Base-by-base conservation (phyloP, 2,113 vertebrate genomes). In the Trinectes maculatus region DNA sequence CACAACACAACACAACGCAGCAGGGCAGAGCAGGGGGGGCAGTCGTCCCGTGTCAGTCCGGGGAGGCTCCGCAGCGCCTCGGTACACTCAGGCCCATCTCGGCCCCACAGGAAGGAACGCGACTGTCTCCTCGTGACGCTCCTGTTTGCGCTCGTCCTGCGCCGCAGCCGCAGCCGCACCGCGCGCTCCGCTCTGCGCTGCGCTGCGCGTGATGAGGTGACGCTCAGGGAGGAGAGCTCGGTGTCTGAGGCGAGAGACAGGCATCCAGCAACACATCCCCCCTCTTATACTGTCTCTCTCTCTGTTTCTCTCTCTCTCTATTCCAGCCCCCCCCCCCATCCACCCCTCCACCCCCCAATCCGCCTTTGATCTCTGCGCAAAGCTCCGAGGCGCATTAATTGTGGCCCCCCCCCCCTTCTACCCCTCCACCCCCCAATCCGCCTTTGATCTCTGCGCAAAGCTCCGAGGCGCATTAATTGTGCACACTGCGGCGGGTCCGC, bases 331-430 rank as follows among this genome's bases (percentile, higher is more conserved):
- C 44, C 31, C 40, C 28, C 21, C 54, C 29, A 67, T 26, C 69
- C 73, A 56, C 74, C 72, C 82, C 68, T 79, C 51, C 18, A 12
- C 71, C 69, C 67, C 76, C 31, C 44, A 63, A 69, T 83, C 56
- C 39, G 58, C 4, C 79, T 83, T 74, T 82, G 69, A 87, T 87
- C 47, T 65, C 48, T 1, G 44, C 67, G 39, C 73, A 80, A 71
- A 48, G 49, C 75, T 73, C 64, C 8, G 73, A 80, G 74, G 69
- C 54, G 69, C 64, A 46, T 8, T 46, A 16, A 74, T 59, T 70
- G 72, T 29, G 4, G n/a, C n/a, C 62, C 47, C 33, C 44, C 31
- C 40, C 28, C 21, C 54, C 29, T 71, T 26, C 69, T 75, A 56
- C 74, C 72, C 82, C 68, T 79, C 51, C 18, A 12, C 71, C 69